Base-by-base conservation (phyloP, 2,888 invertebrate species). In the Aleiodes testaceus region DNA sequence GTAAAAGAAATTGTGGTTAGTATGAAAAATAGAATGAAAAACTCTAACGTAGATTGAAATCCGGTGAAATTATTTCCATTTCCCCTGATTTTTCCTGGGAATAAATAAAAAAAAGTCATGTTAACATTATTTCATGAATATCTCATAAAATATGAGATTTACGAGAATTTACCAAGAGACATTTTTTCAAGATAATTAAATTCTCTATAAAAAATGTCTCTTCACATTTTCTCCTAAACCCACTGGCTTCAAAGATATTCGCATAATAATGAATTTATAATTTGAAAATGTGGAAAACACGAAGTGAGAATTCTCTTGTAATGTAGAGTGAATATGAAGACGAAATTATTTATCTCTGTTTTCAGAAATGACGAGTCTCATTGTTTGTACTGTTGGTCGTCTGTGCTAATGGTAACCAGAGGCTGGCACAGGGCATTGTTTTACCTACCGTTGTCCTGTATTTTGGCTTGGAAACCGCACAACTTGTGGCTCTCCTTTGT, bases 341-440 rank as follows among this genome's bases (percentile, higher is more conserved):
- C 53, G 11, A 26, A 45, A 53, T 14, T 18, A 64, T 55, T 44
- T 53, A n/a, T 70, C 42, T 70, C 45, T 76, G 53, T 81, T 47
- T 82, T 16, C 78, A 89, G 89, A 75, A 88, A 86, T 79, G 88
- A 88, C 70, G 88, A 87, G 76, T 85, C 86, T 72, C 78, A 85
- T 44, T 86, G 88, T 74, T 82, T 82, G 74, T 79, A 80, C 18
- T 88, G 87, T 75, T 89, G 89, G 88, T 85, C 84, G 47, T 81
- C 80, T 55, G 84, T 88, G 36, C 81, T 88, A 70, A 83, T 85
- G 82, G 75, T 87, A 78, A 85, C 82, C 66, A 86, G 86, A 64
- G 83, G 86, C 53, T 89, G 89, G 89, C 87, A 88, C 73, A 85
- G 87, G 73, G 84, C 87, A 53, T 78, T 88, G 72, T 84, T 89